Evolutionary conservation across 2,797 vertebrate species (phyloP), one percentile per base, ranked within the genome.

Genomic region (Lophotriccus pileatus): DNA sequence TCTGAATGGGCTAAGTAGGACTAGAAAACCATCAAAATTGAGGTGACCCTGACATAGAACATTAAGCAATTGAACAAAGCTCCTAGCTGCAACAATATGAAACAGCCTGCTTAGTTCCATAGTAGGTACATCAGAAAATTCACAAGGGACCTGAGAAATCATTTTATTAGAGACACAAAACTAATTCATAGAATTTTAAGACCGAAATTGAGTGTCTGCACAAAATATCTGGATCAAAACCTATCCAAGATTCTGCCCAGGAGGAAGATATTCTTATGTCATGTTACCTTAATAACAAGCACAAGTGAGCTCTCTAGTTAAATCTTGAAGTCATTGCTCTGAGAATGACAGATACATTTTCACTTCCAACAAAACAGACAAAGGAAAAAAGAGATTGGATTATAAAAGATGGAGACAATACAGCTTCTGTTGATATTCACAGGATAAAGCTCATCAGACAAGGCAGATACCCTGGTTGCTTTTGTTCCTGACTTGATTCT

Each of bases 281-380:
- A 52, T 2, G 3, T 58, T 87, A 72, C 52, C 49, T 81, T 72
- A 83, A 63, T 34, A 89, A 86, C 77, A 93, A 90, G 82, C 50
- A 88, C 36, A 85, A 86, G 69, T 62, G 83, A 93, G 44, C 36
- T 56, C 82, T 95, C 87, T 53, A 87, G 87, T 92, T 88, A 89
- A 85, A 93, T 62, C 73, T 21, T 73, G 32, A 84, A 86, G 64
- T 68, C 53, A 64, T 10, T 73, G 69, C 37, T 62, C 5, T 32
- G 50, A 91, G 53, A 92, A 81, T 90, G 79, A 84, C 73, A 87
- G 43, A 64, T 20, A 80, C 22, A 75, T 94, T 94, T 83, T 79
- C 74, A 78, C 39, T 70, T 93, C 58, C 69, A 90, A 88, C 21
- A 73, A 75, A 91, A 50, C 5, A 72, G 76, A 81, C 47, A 89